A percentile compares a stretch with the other conserved stretches of the same genome.
phyloP scores from a whole-genome alignment of 2,888 invertebrate genomes.

The Drosophila neonasuta region DNA sequence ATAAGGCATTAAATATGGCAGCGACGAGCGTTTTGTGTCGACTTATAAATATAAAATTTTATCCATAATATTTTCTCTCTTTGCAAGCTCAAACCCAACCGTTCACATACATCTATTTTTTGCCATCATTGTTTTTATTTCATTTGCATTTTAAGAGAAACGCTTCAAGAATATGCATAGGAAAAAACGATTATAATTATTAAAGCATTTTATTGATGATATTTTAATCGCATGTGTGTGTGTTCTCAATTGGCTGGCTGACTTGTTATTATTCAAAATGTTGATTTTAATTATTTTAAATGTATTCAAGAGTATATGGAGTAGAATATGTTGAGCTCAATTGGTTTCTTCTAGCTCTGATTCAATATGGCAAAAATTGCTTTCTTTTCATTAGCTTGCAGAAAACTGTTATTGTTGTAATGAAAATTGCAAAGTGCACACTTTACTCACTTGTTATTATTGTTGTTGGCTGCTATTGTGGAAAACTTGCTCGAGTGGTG shows the following conservation, averaged over 20 bases:
- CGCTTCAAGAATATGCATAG: constrained; percentile 7
- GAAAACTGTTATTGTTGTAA: constrained; percentile 13
- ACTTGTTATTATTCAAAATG: constrained; percentile 55
- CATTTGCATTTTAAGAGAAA: constrained; percentile 53
- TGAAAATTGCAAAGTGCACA: constrained; percentile 20
- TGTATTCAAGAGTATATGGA: constrained; percentile 31
- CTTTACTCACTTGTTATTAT: constrained; percentile 10
- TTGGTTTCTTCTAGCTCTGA: constrained; percentile 6
- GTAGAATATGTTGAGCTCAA: constrained; percentile 7
- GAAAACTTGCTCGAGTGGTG: constrained; percentile 26
- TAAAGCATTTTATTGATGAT: constrained; percentile 57
- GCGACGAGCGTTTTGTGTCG: constrained; percentile 32
- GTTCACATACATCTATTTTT: background rate
- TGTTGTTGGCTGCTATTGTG: constrained; percentile 9
- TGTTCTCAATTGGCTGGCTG: constrained; percentile 9
- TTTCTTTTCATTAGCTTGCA: constrained; percentile 46
- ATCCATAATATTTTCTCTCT: constrained; percentile 35
- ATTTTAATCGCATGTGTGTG: constrained; percentile 47
- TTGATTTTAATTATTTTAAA: constrained; percentile 69
- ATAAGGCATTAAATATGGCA: constrained; percentile 45
- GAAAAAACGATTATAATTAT: constrained; percentile 51
- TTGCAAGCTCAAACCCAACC: background rate
- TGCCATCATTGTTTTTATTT: constrained; percentile 54
- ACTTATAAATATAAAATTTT: constrained; percentile 44
- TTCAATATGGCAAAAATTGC: constrained; percentile 26